Base-by-base conservation (phyloP, 2,113 vertebrate species). In the Thymallus thymallus region DNA sequence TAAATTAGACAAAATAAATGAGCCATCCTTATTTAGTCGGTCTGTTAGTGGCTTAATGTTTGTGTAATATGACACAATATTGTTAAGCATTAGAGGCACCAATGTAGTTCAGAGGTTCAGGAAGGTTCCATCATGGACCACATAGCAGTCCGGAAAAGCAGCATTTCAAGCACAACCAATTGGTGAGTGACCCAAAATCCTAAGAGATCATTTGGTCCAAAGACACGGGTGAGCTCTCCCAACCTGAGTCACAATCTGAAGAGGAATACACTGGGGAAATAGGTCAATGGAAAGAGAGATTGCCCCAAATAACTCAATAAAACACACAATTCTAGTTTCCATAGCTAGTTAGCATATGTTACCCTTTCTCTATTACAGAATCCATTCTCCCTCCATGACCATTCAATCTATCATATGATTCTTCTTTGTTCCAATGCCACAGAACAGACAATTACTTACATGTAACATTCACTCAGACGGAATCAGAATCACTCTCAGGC, bases 141-240 rank as follows among this genome's bases (percentile, higher is more conserved):
- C 56, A 60, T 23, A 16, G 56, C 3, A 22, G 56, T 60, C 56
- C 1, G n/a, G 9, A 22, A 22, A 60, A 60, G n/a, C 18, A 60
- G 35, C 35, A 41, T 41, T 9, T n/a, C 6, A 22, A 22, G 56
- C n/a, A 14, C 16, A 16, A 51, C 48, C 5, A 51, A 18, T 18
- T 51, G 16, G 14, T 18, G 48, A 51, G 48, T 18, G 48, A 16
- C 56, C 56, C 6, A 22, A 60, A 22, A 22, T 60, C 56, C 5
- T 23, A 60, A 22, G 56, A 60, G n/a, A 60, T 22, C 16, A 30
- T 18, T 79, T 77, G 69, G 69, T 78, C 32, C 68, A 66, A n/a
- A 24, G 9, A 41, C 35, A 0, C 35, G 9, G 0, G 9, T 41
- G 35, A 41, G 32, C 75, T 41, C n/a, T 35, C 26, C 56, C 24